phyloP scores from a whole-genome alignment of 30 jellyfish, hydroid and myxozoan species.

The Chironex yamaguchii region DNA sequence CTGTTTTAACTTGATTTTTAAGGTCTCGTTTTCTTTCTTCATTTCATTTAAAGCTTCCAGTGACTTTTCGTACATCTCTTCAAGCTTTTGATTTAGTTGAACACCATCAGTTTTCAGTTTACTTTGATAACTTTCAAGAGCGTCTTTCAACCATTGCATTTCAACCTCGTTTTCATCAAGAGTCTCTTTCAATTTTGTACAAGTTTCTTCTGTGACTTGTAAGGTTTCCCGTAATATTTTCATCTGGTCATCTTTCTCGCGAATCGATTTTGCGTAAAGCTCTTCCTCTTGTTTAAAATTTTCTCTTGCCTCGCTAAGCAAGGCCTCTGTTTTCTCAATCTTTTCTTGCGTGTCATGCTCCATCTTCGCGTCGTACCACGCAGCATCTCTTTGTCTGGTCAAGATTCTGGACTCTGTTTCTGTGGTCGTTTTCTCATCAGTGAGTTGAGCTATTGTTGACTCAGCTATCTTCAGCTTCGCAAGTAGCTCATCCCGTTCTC shows the following conservation, averaged over 20 bases:
- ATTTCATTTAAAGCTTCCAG: conserved; percentile 22
- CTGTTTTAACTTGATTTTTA: too few species aligned
- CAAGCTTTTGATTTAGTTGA: conserved; percentile 57
- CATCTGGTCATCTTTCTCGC: not conserved
- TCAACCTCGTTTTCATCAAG: conserved; percentile 22
- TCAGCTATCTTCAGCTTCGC: conserved; percentile 43
- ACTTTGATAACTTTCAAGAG: not conserved
- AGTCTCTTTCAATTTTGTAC: conserved; percentile 21
- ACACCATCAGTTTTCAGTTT: conserved; percentile 6
- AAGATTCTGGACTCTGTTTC: not conserved
- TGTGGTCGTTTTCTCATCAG: conserved; percentile 13
- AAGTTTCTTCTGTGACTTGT: conserved; percentile 33
- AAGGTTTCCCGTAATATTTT: not conserved
- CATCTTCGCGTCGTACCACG: not conserved
- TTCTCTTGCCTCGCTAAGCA: too few species aligned
- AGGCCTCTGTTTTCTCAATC: not conserved
- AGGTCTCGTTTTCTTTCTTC: conserved; percentile 30
- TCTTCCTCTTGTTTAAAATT: not conserved
- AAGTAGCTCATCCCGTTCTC: conserved; percentile 24
- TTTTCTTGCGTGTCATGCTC: not conserved
- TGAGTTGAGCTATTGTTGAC: conserved; percentile 16
- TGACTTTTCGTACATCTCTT: conserved; percentile 62
- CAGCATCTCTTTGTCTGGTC: not conserved
- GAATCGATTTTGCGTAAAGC: not conserved
- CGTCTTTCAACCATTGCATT: not conserved